A percentile compares a stretch with the other conserved stretches of the same genome.
Conservation (phyloP, 1,140 invertebrate genomes). For the Dreissena rostriformis region DNA sequence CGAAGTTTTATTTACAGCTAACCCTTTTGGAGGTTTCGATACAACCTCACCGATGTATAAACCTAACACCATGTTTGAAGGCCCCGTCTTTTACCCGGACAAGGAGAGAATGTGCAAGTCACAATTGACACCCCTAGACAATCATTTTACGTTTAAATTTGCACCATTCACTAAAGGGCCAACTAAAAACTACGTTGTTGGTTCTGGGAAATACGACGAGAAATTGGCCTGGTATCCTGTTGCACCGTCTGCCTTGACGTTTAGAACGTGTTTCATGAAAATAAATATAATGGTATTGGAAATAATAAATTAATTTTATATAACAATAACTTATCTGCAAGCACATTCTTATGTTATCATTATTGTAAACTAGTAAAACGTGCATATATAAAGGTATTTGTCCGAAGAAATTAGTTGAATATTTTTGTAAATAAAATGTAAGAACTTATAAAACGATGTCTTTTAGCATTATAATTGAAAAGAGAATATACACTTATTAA, state of each 20-base stretch:
- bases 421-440: neutral
- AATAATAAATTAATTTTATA: neutral
- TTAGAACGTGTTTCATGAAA: neutral
- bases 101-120: neutral
- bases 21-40: no score
- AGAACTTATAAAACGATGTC: neutral
- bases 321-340: neutral
- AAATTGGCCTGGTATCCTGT: neutral
- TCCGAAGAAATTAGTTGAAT: neutral
- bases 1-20: neutral
- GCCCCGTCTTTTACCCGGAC: neutral
- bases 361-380: neutral
- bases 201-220: neutral
- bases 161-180: neutral
- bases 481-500: no score
- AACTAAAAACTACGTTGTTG: neutral
- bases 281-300: neutral
- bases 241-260: neutral
- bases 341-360: neutral
- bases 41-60: neutral
- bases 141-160: neutral
- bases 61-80: neutral
- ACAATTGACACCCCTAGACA: neutral
- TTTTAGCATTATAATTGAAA: no score
- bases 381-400: neutral